Conservation (phyloP, 1,140 invertebrate genomes). For the Lordiphosa clarofinis region DNA sequence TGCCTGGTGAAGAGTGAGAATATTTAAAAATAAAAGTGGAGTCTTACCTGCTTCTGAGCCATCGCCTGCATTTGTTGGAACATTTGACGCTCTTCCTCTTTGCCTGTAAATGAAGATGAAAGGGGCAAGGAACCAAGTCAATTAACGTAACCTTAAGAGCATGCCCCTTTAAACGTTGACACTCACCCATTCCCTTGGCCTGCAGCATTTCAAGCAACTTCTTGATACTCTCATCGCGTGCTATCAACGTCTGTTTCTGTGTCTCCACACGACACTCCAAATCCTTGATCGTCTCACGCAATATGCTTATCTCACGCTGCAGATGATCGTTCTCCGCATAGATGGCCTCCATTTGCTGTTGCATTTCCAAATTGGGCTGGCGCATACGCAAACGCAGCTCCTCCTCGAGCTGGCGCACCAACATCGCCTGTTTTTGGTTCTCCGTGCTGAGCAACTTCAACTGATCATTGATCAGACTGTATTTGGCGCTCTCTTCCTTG, state of each 20-base stretch:
- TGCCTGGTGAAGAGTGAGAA: too few relatives aligned
- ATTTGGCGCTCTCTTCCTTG: slow-evolving; percentile 99
- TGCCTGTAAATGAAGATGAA: slow-evolving; percentile 83
- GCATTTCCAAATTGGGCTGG: slow-evolving; percentile 92
- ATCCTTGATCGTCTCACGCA: slow-evolving; percentile 97
- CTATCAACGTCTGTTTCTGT: slow-evolving; percentile 97
- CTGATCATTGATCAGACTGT: slow-evolving; percentile 97
- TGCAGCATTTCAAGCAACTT: slow-evolving; percentile 99
- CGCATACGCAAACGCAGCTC: slow-evolving; percentile 91
- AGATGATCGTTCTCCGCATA: slow-evolving; percentile 97
- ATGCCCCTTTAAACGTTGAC: too few relatives aligned
- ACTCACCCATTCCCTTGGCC: slow-evolving; percentile 96
- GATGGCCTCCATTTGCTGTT: slow-evolving; percentile 94
- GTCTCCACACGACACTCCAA: slow-evolving; percentile 97
- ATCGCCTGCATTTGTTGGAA: slow-evolving; percentile 97
- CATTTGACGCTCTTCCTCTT: slow-evolving; percentile 96
- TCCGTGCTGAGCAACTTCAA: slow-evolving; percentile 97
- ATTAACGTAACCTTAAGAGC: too few relatives aligned
- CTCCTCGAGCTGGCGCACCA: slow-evolving; percentile 96
- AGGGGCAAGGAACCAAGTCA: background rate
- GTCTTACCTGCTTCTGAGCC: slow-evolving; percentile 95
- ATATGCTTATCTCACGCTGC: slow-evolving; percentile 95
- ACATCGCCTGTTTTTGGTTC: slow-evolving; percentile 98
- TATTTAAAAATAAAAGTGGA: background rate
- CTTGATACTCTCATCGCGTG: slow-evolving; percentile 98